These are phyloP conservation scores for Anoplophora glabripennis DNA, from an alignment of 1,140 invertebrate species.

Conservation along the genomic window DNA sequence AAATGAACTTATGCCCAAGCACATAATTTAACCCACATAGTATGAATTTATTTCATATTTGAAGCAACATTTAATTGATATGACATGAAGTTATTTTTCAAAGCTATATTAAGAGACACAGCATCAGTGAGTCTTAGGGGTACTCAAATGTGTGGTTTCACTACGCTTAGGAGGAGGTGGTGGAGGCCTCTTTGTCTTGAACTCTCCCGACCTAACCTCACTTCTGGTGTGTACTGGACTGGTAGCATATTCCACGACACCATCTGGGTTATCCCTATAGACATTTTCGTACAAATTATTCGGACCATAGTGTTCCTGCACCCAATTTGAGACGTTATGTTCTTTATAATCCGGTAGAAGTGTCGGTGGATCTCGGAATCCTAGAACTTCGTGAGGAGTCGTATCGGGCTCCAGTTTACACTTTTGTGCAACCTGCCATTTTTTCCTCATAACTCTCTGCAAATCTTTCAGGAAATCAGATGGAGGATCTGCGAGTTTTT, in stretches of 20 bases:
- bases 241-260: slow-evolving; percentile 51
- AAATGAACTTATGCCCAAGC: slow-evolving; percentile 9
- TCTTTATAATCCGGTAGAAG: slow-evolving; percentile 70
- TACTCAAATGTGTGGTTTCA: slow-evolving; percentile 71
- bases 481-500: slow-evolving; percentile 74
- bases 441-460: slow-evolving; percentile 88
- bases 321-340: slow-evolving; percentile 84
- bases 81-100: slow-evolving; percentile 19
- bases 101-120: slow-evolving; percentile 29
- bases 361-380: slow-evolving; percentile 75
- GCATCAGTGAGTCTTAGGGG: slow-evolving; percentile 46
- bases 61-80: slow-evolving; percentile 5
- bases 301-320: slow-evolving; percentile 80
- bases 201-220: slow-evolving; percentile 21
- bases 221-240: slow-evolving; percentile 44
- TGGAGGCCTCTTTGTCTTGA: slow-evolving; percentile 60
- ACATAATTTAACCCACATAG: slow-evolving; percentile 17
- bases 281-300: slow-evolving; percentile 63
- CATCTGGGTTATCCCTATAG: slow-evolving; percentile 50
- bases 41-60: slow-evolving; percentile 25
- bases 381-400: slow-evolving; percentile 85
- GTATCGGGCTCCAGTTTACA: slow-evolving; percentile 80
- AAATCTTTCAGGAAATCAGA: slow-evolving; percentile 82
- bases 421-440: slow-evolving; percentile 91
- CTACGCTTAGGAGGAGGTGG: slow-evolving; percentile 76